Evolutionary conservation across 2,797 vertebrate species (phyloP), one percentile per base, ranked within the genome.

Genomic region (Otolemur crassicaudatus): DNA sequence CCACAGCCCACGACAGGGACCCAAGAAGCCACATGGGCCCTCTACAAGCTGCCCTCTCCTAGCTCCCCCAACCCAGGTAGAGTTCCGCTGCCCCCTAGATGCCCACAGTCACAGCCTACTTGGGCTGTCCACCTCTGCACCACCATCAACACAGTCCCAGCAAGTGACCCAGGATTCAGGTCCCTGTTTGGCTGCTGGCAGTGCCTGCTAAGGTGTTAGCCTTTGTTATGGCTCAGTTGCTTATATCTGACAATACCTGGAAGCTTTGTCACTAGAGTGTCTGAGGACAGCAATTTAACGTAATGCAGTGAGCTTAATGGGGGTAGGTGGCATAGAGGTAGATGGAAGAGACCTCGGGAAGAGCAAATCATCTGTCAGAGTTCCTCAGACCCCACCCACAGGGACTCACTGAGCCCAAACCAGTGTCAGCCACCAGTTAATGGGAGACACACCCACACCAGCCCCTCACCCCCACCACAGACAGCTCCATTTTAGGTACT

Each of bases 1-100:
- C 10, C 1, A 6, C 20, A 16, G 29, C 14, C 49, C 23, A 20
- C 0, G 0, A n/a, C 69, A 72, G 2, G n/a, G 25, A 27, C 58
- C 86, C 65, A 49, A 49, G 73, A 80, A 86, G 31, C 63, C 43
- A 31, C 27, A 16, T 0, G 13, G 13, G 60, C 37, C 34, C 60
- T 56, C 80, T 13, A 23, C 2, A 17, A 40, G 75, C 40, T 14
- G 2, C n/a, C 56, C 22, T 43, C 19, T 37, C 43, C 22, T 10
- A 9, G 10, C 23, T 67, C 14, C 17, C 40, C 49, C n/a, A 19
- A 16, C n/a, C 72, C 80, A 56, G 85, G 2, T 0, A 16, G 53
- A 76, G 60, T 25, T 58, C 34, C 76, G 7, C 46, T 12, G 22
- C 46, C 20, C 25, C 27, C 29, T 1, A 20, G n/a, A 49, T 0